phyloP scores from a whole-genome alignment of 1,140 invertebrate species.

The Tetramorium alpestre region DNA sequence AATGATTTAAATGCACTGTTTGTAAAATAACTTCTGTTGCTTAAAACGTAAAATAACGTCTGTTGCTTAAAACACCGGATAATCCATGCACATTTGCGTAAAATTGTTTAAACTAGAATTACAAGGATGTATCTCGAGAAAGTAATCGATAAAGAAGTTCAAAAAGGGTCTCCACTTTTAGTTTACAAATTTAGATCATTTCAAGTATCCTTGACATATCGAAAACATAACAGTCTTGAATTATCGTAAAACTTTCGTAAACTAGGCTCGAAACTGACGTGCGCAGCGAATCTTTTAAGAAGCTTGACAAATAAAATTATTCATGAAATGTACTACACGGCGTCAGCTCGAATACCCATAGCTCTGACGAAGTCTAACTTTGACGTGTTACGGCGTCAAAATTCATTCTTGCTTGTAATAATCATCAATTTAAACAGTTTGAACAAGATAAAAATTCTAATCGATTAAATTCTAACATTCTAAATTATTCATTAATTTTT shows the following conservation, averaged over 20 bases:
- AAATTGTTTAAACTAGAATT: not conserved
- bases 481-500: slow-evolving; percentile 6
- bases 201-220: slow-evolving; percentile 10
- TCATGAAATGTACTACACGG: slow-evolving; percentile 44
- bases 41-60: not conserved
- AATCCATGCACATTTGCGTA: not conserved
- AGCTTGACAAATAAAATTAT: slow-evolving; percentile 58
- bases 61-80: not conserved
- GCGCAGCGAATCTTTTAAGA: slow-evolving; percentile 51
- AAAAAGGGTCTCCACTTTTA: slow-evolving; percentile 25
- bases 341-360: slow-evolving; percentile 27
- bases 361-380: slow-evolving; percentile 36
- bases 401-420: slow-evolving; percentile 19
- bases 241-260: slow-evolving; percentile 42
- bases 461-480: not conserved
- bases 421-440: slow-evolving; percentile 4
- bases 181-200: slow-evolving; percentile 36
- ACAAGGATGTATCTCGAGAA: slow-evolving; percentile 9
- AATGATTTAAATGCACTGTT: not conserved
- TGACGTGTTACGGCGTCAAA: slow-evolving; percentile 15
- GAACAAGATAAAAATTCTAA: not conserved
- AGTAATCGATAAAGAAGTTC: slow-evolving; percentile 16
- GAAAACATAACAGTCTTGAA: slow-evolving; percentile 15
- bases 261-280: slow-evolving; percentile 18
- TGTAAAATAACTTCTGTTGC: not conserved